Base-by-base conservation (phyloP, 2,797 vertebrate genomes). In the Heterohyrax brucei region DNA sequence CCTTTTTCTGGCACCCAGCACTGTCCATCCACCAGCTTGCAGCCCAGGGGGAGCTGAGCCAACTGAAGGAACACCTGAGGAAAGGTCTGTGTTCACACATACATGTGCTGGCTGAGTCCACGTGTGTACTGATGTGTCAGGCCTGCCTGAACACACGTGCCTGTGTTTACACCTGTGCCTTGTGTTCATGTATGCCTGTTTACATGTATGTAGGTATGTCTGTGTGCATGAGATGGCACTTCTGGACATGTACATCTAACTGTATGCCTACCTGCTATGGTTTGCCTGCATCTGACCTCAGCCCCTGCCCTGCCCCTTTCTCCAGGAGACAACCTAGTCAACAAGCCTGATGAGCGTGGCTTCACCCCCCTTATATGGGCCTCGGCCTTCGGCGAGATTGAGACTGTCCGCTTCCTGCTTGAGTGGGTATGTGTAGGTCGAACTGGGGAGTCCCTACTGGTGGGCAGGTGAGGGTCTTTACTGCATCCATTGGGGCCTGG, bases 361-460 rank as follows among this genome's bases (percentile, higher is more conserved):
- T 99, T 99, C 95, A 99, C 99, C 0, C 99, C 99, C 0, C 99
- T 99, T 93, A 99, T 99, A 99, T 99, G 99, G 99, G 99, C 99
- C 0, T 99, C 99, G 0, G 99, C 99, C 0, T 99, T 99, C 0
- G 99, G 99, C 70, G 99, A 99, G 98, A 99, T 99, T 8, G 99
- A 99, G 77, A 98, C 99, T 0, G 99, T 99, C 46, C 99, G 99
- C 87, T 99, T 99, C 97, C 99, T 99, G 93, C 98, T 99, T 46
- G 99, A 99, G 19, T 99, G 99, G 99, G 99, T 99, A 87, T 33
- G 97, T 97, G 59, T n/a, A 62, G 14, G 61, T 77, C 97, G 76
- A 70, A 50, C 13, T 4, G 10, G 16, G 13, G 87, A 28, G 28
- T 68, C 50, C 12, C 8, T 1, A 7, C 2, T 2, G 72, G 80